Base-by-base conservation (phyloP, 2,113 vertebrate species). In the Lipophrys pholis region DNA sequence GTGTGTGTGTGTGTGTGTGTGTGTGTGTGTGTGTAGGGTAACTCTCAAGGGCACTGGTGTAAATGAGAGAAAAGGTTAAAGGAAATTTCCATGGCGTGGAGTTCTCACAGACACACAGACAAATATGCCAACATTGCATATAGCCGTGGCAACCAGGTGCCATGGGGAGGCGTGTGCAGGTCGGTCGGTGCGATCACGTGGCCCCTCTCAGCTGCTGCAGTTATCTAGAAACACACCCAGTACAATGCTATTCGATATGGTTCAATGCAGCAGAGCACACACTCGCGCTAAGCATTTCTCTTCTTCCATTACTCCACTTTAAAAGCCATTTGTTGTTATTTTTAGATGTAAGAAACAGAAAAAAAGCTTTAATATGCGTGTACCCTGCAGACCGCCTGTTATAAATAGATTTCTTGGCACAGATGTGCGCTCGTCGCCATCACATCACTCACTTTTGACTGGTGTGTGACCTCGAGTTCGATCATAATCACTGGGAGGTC, bases 41-140 rank as follows among this genome's bases (percentile, higher is more conserved):
- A 17, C 8, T 83, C 64, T 80, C 69, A 80, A 75, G 76, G 81
- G 67, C 64, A 66, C 10, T 49, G 11, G 63, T 74, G 65, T 72
- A 77, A 84, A 82, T 61, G 69, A 76, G 73, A 73, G 62, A 67
- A 69, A 80, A 83, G 89, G 79, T 86, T 60, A 78, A 65, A 77
- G 83, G 81, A 89, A 89, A 85, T 87, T 83, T 89, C 85, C 83
- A 82, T 59, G 41, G 59, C 38, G 51, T 0, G 15, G 64, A 7
- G 60, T 30, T 30, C 21, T 2, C 21, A 69, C 69, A 60, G 41
- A 69, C 46, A 65, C 30, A 38, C 46, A 49, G 21, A 2, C 21
- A 30, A 30, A 30, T 30, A 54, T 16, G 63, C 43, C 53, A 67
- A 17, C 57, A 49, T 71, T 52, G 43, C 67, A 78, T 51, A 80